These are phyloP conservation scores for Heliconius hewitsoni DNA, from an alignment of 1,140 invertebrate species.

Conservation along the genomic window DNA sequence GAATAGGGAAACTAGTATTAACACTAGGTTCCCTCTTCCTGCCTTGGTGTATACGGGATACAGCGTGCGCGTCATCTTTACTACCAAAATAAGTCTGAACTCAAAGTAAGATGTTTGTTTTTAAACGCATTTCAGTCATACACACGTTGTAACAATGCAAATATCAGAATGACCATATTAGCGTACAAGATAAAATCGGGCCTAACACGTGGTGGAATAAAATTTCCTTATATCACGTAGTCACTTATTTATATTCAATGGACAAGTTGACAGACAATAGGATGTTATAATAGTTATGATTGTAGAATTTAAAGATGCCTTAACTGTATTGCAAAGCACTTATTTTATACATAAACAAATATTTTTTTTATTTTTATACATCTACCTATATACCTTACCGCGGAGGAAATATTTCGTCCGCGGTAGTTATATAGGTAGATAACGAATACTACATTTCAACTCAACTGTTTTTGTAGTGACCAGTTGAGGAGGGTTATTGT, in stretches of 20 bases:
- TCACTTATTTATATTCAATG: conserved; percentile 24
- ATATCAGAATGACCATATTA: neutral
- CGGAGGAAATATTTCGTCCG: neutral
- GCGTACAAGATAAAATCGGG: neutral
- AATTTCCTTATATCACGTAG: conserved; percentile 25
- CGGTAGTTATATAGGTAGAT: neutral
- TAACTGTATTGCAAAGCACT: neutral
- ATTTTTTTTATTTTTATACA: neutral
- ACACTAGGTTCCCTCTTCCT: too few relatives aligned
- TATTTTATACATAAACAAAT: neutral
- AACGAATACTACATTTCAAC: too few relatives aligned
- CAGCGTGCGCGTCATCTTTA: too few relatives aligned
- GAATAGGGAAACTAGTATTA: too few relatives aligned
- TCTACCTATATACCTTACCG: too few relatives aligned
- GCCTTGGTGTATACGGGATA: too few relatives aligned
- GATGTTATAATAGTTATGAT: conserved; percentile 22
- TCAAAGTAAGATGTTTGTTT: too few relatives aligned
- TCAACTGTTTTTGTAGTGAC: too few relatives aligned
- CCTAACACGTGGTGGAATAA: neutral
- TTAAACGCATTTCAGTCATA: neutral
- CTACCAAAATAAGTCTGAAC: too few relatives aligned
- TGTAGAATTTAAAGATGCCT: conserved; percentile 13
- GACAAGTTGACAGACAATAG: conserved; percentile 15
- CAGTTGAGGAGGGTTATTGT: too few relatives aligned
- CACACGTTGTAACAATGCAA: neutral